A percentile compares a stretch with the other conserved stretches of the same genome.
Evolutionary conservation across 2,113 vertebrate species (phyloP).

Genomic region (Semicossyphus pulcher): DNA sequence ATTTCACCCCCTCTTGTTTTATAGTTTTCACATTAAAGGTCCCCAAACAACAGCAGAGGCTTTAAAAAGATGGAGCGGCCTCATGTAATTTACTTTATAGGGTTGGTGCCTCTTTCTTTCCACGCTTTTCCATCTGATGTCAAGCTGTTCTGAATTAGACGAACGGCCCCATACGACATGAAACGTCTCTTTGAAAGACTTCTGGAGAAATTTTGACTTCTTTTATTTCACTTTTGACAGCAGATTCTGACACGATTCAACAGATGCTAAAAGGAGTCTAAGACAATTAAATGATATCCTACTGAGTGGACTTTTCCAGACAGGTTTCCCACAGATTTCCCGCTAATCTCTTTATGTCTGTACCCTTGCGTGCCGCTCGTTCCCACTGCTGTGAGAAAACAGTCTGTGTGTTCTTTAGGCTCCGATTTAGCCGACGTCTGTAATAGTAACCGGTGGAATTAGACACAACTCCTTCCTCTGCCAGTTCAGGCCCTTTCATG

Average conservation of each 20-base stretch:
- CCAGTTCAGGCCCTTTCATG: constrained; percentile 77
- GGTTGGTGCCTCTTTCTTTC: constrained; percentile 51
- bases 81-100: constrained; percentile 75
- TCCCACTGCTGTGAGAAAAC: constrained; percentile 70
- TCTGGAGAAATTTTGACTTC: not conserved
- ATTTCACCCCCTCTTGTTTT: constrained; percentile 66
- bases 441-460: constrained; percentile 82
- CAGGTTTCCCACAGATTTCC: constrained; percentile 72
- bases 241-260: constrained; percentile 22
- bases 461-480: constrained; percentile 69
- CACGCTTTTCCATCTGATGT: constrained; percentile 49
- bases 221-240: constrained; percentile 26
- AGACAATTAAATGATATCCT: constrained; percentile 31
- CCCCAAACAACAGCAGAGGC: constrained; percentile 69
- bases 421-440: constrained; percentile 76
- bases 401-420: constrained; percentile 79
- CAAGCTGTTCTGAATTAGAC: constrained; percentile 57
- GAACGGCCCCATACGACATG: not conserved
- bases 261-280: constrained; percentile 33
- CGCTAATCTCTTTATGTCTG: constrained; percentile 47
- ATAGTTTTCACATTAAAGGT: constrained; percentile 72
- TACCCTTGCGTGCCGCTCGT: constrained; percentile 49
- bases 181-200: constrained; percentile 8
- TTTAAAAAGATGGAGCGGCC: constrained; percentile 66
- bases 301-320: constrained; percentile 58